Percentiles rank a stretch among this genome's conserved stretches.
Evolutionary conservation across 2,113 vertebrate species (phyloP).

Genomic region (Trematomus loennbergii): DNA sequence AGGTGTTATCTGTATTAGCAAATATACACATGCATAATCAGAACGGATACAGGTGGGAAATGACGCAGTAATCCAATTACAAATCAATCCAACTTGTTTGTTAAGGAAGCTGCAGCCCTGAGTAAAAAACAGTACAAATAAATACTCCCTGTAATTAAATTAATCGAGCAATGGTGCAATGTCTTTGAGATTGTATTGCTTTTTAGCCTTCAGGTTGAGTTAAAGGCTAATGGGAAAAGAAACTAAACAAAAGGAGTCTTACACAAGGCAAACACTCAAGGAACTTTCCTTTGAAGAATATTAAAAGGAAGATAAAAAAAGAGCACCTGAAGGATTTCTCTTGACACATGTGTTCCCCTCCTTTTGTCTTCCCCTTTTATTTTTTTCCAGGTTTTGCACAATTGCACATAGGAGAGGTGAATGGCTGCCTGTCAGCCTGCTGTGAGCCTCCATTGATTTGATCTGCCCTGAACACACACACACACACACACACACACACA

Average conservation of each 20-base stretch:
- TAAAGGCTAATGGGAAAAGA: not conserved
- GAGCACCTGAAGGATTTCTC: slow-evolving; percentile 59
- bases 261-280: slow-evolving; percentile 8
- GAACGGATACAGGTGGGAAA: slow-evolving; percentile 10
- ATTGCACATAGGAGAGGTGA: slow-evolving; percentile 43
- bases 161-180: slow-evolving; percentile 7
- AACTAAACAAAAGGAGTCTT: not conserved
- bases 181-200: slow-evolving; percentile 26
- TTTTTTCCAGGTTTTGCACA: slow-evolving; percentile 37
- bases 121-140: not conserved
- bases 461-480: slow-evolving; percentile 41
- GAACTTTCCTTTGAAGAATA: slow-evolving; percentile 46
- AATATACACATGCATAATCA: not conserved
- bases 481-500: slow-evolving; percentile 12
- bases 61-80: slow-evolving; percentile 4
- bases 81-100: slow-evolving; percentile 15
- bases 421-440: slow-evolving; percentile 41
- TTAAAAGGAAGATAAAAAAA: slow-evolving; percentile 61
- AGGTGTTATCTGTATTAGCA: not conserved
- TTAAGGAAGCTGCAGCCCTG: not conserved
- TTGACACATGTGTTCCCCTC: slow-evolving; percentile 29
- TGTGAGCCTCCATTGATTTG: slow-evolving; percentile 52
- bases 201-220: not conserved
- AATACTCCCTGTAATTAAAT: slow-evolving; percentile 6
- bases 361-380: not conserved